phyloP scores from a whole-genome alignment of 2,888 invertebrate species.

The Corbicula japonica region DNA sequence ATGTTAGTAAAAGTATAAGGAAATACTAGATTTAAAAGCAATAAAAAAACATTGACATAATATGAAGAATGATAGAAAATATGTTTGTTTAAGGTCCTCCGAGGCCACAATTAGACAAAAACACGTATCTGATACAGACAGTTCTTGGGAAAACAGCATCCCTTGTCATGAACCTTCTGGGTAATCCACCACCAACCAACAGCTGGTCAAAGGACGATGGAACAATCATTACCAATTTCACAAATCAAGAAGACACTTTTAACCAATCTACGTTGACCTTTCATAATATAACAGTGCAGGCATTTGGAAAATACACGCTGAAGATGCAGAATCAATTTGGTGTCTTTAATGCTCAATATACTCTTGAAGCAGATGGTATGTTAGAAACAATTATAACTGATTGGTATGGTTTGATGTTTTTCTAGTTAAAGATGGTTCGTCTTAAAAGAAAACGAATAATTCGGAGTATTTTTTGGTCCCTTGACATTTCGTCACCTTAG shows the following conservation, averaged over 20 bases:
- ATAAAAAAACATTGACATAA: too few relatives aligned
- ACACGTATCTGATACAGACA: not conserved
- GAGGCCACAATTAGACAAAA: not conserved
- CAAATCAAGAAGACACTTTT: not conserved
- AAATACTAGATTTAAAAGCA: too few relatives aligned
- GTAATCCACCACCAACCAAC: not conserved
- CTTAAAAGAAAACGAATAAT: not conserved
- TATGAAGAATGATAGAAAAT: too few relatives aligned
- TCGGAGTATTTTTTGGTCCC: not conserved
- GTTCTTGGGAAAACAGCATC: not conserved
- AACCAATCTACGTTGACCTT: not conserved
- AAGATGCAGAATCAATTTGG: slow-evolving; percentile 44
- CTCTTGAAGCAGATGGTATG: slow-evolving; percentile 37
- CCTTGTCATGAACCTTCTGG: not conserved
- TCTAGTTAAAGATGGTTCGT: not conserved
- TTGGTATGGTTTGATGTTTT: not conserved
- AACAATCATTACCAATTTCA: not conserved
- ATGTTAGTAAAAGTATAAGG: too few relatives aligned
- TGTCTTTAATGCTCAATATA: not conserved
- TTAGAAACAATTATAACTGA: not conserved
- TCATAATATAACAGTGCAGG: not conserved
- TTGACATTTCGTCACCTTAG: not conserved
- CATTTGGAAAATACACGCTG: slow-evolving; percentile 46
- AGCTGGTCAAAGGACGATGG: slow-evolving; percentile 13
- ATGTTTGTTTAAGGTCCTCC: too few relatives aligned